These are phyloP conservation scores for Leptura quadrifasciata DNA, from an alignment of 2,888 invertebrate genomes.

Conservation along the genomic window DNA sequence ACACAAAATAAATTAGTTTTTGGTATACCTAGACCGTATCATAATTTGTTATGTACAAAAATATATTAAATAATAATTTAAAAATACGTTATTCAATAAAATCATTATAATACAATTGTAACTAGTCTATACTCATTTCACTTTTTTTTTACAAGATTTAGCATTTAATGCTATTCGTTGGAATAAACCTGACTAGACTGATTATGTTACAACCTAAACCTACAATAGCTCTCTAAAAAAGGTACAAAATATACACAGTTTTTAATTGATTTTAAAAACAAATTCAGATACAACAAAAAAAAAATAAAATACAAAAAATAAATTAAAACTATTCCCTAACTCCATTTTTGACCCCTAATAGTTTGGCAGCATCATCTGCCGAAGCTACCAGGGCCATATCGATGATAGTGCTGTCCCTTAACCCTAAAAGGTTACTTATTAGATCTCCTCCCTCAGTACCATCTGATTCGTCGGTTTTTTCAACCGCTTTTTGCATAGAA, in stretches of 20 bases:
- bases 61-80: constrained; percentile 62
- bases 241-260: constrained; percentile 37
- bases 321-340: constrained; percentile 61
- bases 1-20: constrained; percentile 66
- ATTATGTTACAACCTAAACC: constrained; percentile 47
- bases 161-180: constrained; percentile 66
- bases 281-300: constrained; percentile 33
- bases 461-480: constrained; percentile 74
- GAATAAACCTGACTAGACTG: constrained; percentile 71
- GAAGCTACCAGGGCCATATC: constrained; percentile 89
- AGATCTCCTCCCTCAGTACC: constrained; percentile 81
- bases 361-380: constrained; percentile 89
- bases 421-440: constrained; percentile 92
- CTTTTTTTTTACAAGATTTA: constrained; percentile 48
- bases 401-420: constrained; percentile 89
- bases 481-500: constrained; percentile 71
- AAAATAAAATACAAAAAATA: constrained; percentile 28
- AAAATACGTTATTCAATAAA: constrained; percentile 51
- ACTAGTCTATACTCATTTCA: constrained; percentile 65
- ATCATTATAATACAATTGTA: constrained; percentile 60
- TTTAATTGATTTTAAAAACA: constrained; percentile 35
- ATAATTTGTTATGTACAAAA: constrained; percentile 69
- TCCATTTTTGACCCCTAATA: constrained; percentile 85
- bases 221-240: constrained; percentile 29
- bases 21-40: constrained; percentile 74